Percentiles rank a stretch among this genome's conserved stretches.
These are phyloP conservation scores for Ascidia mentula DNA, from an alignment of 23 tunicate genomes.

Conservation along the genomic window DNA sequence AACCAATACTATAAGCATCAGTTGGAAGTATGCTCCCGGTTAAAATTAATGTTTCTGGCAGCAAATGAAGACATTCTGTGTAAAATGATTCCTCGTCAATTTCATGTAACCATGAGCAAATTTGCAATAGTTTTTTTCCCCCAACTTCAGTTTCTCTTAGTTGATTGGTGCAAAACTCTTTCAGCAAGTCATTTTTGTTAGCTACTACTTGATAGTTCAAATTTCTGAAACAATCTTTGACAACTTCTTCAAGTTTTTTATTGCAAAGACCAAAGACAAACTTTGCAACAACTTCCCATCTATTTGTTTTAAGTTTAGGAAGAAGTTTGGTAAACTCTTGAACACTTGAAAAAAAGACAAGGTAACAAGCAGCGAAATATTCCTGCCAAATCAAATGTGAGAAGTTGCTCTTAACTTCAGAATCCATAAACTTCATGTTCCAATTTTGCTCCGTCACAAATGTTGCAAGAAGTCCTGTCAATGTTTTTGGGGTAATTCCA, in stretches of 20 bases:
- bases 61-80: neutral
- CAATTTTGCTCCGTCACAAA: neutral
- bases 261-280: conserved; percentile 6
- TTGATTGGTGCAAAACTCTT: neutral
- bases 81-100: neutral
- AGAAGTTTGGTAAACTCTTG: neutral
- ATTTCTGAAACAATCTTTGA: neutral
- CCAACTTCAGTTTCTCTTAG: neutral
- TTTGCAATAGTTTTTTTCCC: neutral
- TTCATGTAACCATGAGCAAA: conserved; percentile 1
- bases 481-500: neutral
- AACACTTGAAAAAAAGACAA: neutral
- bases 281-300: neutral
- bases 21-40: neutral
- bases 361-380: conserved; percentile 10
- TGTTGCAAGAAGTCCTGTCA: neutral
- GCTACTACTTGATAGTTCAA: neutral
- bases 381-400: neutral
- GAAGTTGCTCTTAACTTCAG: neutral
- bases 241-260: neutral
- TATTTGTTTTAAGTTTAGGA: neutral
- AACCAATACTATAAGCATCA: neutral
- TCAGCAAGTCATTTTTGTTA: neutral
- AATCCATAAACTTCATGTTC: neutral
- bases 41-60: neutral